Base-by-base conservation (phyloP, 1,140 invertebrate genomes). In the Zaprionus taronus region DNA sequence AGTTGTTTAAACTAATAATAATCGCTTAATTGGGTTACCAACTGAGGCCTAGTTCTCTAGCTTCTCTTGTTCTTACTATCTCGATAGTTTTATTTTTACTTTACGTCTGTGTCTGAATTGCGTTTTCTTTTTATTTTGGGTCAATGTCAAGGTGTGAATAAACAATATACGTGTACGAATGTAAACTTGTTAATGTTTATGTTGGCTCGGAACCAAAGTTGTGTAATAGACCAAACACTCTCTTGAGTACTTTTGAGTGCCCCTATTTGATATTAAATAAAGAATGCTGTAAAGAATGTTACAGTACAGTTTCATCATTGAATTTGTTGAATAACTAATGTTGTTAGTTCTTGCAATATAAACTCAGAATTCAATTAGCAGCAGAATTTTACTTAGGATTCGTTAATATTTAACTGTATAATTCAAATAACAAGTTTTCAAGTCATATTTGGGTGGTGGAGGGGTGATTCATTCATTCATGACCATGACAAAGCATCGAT, bases 401-500 rank as follows among this genome's bases (percentile, higher is more conserved):
- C n/a, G 15, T 17, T 44, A 44, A 44, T 44, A 44, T 44, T 44
- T 44, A 17, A 17, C n/a, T 47, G 41, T 47, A 47, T n/a, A 51
- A 51, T 51, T 51, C 20, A 24, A 51, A 22, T 51, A 51, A 24
- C 47, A 51, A 24, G 47, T 49, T 49, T 11, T 12, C 17, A 20
- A 31, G 14, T 14, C n/a, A 11, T 26, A 15, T 36, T 53, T 17
- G 49, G 34, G 22, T 2, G n/a, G 6, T n/a, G 41, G 41, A 4
- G n/a, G 41, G 41, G 15, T 7, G 9, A 1, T 22, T 67, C 24
- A 41, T 69, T 49, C 57, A 62, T 69, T 49, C 57, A 62, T 75
- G 72, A 63, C 67, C 72, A 75, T 75, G 72, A 63, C 66, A 75
- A 75, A 75, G 72, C 66, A 70, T 75, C 60, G 66, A 70, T 75